Conservation (phyloP, 2,797 vertebrate genomes). For the Ptychadena robeensis region DNA sequence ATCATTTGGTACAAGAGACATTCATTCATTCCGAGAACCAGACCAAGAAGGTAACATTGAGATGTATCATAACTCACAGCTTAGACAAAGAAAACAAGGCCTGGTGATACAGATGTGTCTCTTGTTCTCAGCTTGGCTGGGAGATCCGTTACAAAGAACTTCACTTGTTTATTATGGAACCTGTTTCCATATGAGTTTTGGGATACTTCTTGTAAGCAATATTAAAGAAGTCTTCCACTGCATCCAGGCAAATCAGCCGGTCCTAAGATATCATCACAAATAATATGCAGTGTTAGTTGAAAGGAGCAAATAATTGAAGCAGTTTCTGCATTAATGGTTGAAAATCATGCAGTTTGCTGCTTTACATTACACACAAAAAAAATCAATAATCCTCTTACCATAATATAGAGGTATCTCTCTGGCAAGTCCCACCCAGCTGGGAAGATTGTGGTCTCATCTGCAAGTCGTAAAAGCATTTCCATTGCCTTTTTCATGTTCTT, state of each 20-base stretch:
- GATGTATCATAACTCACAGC: slow-evolving; percentile 10
- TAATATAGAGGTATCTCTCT: slow-evolving; percentile 85
- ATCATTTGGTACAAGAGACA: slow-evolving; percentile 3
- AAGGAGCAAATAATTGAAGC: background rate
- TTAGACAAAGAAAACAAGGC: background rate
- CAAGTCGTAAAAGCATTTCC: slow-evolving; percentile 81
- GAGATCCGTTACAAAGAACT: background rate
- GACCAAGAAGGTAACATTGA: background rate
- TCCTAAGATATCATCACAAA: slow-evolving; percentile 70
- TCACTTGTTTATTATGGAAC: slow-evolving; percentile 38
- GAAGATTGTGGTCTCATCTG: slow-evolving; percentile 86
- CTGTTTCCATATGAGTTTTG: slow-evolving; percentile 65
- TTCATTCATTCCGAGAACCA: slow-evolving; percentile 1
- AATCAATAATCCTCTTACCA: slow-evolving; percentile 75
- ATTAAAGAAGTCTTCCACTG: slow-evolving; percentile 86
- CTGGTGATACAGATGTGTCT: background rate
- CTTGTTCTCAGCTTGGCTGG: background rate
- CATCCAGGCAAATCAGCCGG: slow-evolving; percentile 86
- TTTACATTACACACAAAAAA: too few species aligned
- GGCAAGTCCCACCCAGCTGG: slow-evolving; percentile 79
- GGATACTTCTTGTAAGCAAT: slow-evolving; percentile 82
- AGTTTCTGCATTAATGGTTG: too few species aligned
- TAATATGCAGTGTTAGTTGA: background rate
- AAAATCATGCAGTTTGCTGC: too few species aligned
- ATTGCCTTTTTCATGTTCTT: slow-evolving; percentile 80